phyloP scores from a whole-genome alignment of 2,888 invertebrate genomes.

The Bellardia pandia region DNA sequence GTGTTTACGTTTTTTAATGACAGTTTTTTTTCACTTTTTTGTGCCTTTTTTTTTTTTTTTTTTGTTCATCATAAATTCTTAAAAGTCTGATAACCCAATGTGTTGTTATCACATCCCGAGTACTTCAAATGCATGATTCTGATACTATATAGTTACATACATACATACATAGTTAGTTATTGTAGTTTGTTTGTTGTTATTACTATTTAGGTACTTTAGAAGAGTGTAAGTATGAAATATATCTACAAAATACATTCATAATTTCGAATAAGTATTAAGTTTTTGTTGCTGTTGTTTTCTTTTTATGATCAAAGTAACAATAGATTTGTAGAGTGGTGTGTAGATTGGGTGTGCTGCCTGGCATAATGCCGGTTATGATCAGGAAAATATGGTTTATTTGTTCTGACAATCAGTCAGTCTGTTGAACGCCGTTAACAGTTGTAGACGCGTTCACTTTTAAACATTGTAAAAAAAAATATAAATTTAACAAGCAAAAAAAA shows the following conservation, averaged over 20 bases:
- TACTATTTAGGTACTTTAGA: slow-evolving; percentile 25
- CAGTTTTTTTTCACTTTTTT: neutral
- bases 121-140: slow-evolving; percentile 59
- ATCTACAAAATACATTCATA: slow-evolving; percentile 15
- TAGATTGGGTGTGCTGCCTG: slow-evolving; percentile 25
- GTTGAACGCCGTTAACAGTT: slow-evolving; percentile 78
- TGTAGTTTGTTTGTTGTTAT: slow-evolving; percentile 17
- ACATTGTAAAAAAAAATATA: slow-evolving; percentile 35
- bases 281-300: slow-evolving; percentile 8
- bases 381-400: slow-evolving; percentile 52
- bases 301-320: slow-evolving; percentile 48
- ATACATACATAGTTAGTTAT: neutral
- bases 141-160: slow-evolving; percentile 14
- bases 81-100: slow-evolving; percentile 58
- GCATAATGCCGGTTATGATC: slow-evolving; percentile 53
- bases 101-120: slow-evolving; percentile 63
- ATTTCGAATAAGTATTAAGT: neutral
- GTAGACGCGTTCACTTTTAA: slow-evolving; percentile 75
- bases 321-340: slow-evolving; percentile 30
- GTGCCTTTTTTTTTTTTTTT: slow-evolving; percentile 17
- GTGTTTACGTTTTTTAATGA: slow-evolving; percentile 8
- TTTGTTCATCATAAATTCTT: slow-evolving; percentile 59
- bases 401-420: slow-evolving; percentile 76
- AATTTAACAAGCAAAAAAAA: neutral
- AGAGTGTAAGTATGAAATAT: neutral